Conservation (phyloP, 2,888 invertebrate genomes). For the Ormyrus labotus region DNA sequence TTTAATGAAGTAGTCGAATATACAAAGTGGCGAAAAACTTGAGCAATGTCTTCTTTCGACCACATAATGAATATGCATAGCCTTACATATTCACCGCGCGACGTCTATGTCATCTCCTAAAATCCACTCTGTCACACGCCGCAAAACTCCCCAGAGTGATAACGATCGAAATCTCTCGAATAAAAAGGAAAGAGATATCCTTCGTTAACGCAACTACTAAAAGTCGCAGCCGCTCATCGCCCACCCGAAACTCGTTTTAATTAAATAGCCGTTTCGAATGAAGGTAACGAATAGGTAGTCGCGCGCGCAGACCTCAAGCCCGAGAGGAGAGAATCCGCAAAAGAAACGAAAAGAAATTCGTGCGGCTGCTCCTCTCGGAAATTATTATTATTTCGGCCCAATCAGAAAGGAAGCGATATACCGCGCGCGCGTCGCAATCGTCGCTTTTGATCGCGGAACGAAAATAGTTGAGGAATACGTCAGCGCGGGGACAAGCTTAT, state of each 20-base stretch:
- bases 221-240: conserved; percentile 29
- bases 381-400: conserved; percentile 44
- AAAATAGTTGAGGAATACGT: conserved; percentile 42
- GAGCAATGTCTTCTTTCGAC: conserved; percentile 37
- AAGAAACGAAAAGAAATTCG: conserved; percentile 25
- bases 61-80: conserved; percentile 54
- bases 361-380: conserved; percentile 32
- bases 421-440: conserved; percentile 32
- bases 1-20: conserved; percentile 22
- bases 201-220: conserved; percentile 52
- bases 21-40: conserved; percentile 38
- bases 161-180: conserved; percentile 51
- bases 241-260: conserved; percentile 58
- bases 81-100: conserved; percentile 19
- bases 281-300: conserved; percentile 51
- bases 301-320: conserved; percentile 12
- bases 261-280: conserved; percentile 55
- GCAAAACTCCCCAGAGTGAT: conserved; percentile 50
- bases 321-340: conserved; percentile 18
- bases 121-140: conserved; percentile 54
- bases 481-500: conserved; percentile 27
- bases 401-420: conserved; percentile 48
- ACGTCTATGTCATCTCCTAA: conserved; percentile 55
- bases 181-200: conserved; percentile 37
- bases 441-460: conserved; percentile 35